These are phyloP conservation scores for Asobara japonica DNA, from an alignment of 1,140 invertebrate genomes.

Conservation along the genomic window DNA sequence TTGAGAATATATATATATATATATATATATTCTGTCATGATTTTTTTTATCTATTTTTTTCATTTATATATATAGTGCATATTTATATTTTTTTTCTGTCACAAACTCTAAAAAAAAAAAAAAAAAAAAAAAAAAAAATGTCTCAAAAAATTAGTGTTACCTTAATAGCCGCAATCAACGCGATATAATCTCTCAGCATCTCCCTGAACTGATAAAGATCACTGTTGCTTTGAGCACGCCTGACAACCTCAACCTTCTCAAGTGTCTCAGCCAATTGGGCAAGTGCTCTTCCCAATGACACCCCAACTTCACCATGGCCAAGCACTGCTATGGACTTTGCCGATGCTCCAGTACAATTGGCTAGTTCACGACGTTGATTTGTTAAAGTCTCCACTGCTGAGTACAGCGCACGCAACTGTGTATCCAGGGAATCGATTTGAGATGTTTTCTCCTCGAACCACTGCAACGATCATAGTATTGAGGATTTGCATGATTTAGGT, in stretches of 20 bases:
- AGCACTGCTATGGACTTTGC: slow-evolving; percentile 91
- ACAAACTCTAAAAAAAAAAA: too few relatives aligned
- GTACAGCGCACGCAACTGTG: slow-evolving; percentile 88
- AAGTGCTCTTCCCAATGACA: slow-evolving; percentile 88
- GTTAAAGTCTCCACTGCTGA: slow-evolving; percentile 89
- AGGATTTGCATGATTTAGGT: too few relatives aligned
- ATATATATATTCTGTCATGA: too few relatives aligned
- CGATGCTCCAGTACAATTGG: slow-evolving; percentile 80
- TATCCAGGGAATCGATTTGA: slow-evolving; percentile 92
- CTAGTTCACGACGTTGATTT: slow-evolving; percentile 86
- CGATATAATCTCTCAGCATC: slow-evolving; percentile 95
- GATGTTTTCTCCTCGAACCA: slow-evolving; percentile 98
- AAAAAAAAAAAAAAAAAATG: too few relatives aligned
- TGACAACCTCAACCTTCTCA: slow-evolving; percentile 82
- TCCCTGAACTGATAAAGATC: slow-evolving; percentile 95
- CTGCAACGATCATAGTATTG: slow-evolving; percentile 65
- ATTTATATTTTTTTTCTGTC: too few relatives aligned
- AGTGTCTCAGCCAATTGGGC: slow-evolving; percentile 92
- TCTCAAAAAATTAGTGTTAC: slow-evolving; percentile 54
- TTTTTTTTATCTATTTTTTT: too few relatives aligned
- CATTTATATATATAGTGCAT: too few relatives aligned
- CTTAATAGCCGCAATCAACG: slow-evolving; percentile 91
- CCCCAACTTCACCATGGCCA: slow-evolving; percentile 95
- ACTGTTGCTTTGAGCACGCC: slow-evolving; percentile 92
- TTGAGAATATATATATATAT: too few relatives aligned